phyloP scores from a whole-genome alignment of 2,888 invertebrate genomes.

The Dryocosmus kuriphilus region DNA sequence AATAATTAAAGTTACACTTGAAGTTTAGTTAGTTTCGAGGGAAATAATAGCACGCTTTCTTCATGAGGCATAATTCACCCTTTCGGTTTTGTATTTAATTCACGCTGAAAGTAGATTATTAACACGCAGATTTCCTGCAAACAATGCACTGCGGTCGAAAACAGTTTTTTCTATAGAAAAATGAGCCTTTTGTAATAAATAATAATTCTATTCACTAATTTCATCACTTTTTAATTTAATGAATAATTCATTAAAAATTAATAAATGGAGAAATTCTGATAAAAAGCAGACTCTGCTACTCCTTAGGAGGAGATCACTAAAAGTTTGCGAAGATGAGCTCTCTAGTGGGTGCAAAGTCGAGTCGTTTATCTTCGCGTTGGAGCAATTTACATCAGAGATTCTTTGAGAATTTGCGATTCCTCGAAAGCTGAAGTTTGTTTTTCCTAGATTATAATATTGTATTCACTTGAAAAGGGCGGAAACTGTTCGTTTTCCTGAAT shows the following conservation, averaged over 20 bases:
- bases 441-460: conserved; percentile 6
- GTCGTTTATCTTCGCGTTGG: conserved; percentile 26
- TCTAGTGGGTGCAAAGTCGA: conserved; percentile 15
- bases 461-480: conserved; percentile 20
- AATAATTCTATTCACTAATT: too few relatives aligned
- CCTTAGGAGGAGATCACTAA: conserved; percentile 8
- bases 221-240: neutral
- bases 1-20: neutral
- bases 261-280: neutral
- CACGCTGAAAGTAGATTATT: neutral
- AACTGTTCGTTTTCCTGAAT: neutral
- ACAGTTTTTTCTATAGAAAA: neutral
- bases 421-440: conserved; percentile 5
- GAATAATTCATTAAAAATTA: neutral
- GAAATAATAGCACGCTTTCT: neutral
- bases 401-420: neutral
- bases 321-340: conserved; percentile 17
- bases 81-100: neutral
- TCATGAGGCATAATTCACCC: neutral
- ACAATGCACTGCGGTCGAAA: neutral
- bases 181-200: neutral
- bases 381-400: conserved; percentile 8
- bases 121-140: neutral
- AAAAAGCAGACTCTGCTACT: neutral
- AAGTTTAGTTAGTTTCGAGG: neutral